Conservation (phyloP, 2,797 vertebrate species). For the Mormyrops attenuatus region DNA sequence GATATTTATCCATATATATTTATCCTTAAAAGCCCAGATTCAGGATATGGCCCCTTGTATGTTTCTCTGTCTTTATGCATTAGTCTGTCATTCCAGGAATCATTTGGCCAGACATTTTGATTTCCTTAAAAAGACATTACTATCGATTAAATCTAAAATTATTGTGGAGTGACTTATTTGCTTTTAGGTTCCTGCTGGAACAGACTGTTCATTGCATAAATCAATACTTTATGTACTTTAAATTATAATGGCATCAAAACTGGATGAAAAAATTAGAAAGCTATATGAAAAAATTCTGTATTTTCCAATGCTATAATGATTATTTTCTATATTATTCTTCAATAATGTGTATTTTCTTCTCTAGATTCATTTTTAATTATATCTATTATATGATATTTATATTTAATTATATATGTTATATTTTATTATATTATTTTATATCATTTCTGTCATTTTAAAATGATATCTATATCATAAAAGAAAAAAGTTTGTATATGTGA, state of each 20-base stretch:
- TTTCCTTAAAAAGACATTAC: constrained; percentile 1
- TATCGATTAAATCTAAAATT: constrained; percentile 3
- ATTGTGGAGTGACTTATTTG: not conserved
- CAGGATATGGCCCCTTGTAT: not conserved
- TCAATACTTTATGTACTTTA: not conserved
- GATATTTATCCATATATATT: not conserved
- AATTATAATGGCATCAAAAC: not conserved
- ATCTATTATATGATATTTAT: not conserved
- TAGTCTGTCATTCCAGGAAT: not conserved
- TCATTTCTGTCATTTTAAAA: not conserved
- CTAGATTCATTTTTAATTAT: not conserved
- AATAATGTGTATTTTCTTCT: not conserved
- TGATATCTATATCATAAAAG: not conserved
- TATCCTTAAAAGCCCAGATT: not conserved
- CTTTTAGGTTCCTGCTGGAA: not conserved
- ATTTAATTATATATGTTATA: not conserved
- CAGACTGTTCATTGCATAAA: constrained; percentile 1
- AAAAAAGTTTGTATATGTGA: not conserved
- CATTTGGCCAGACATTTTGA: constrained; percentile 4
- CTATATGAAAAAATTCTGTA: not conserved
- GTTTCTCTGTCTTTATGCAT: not conserved
- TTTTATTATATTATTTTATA: too few species aligned
- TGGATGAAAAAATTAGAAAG: not conserved
- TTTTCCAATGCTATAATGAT: not conserved
- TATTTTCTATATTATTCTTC: not conserved